phyloP scores from a whole-genome alignment of 2,888 invertebrate species.

The Endomychus coccineus region DNA sequence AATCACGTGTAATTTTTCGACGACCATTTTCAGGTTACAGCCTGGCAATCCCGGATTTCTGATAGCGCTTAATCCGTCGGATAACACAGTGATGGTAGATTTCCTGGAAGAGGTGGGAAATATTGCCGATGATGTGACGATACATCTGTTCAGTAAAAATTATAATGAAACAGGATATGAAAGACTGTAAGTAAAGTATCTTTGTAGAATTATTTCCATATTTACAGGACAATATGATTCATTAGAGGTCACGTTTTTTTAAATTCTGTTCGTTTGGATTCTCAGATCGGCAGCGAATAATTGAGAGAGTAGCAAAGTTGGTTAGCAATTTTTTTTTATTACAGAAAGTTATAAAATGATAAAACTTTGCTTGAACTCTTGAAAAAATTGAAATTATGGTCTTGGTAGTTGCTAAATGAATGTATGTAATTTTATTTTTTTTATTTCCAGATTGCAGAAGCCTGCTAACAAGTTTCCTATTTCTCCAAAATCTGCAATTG shows the following conservation, averaged over 20 bases:
- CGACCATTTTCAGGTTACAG: constrained; percentile 52
- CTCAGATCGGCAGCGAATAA: no score
- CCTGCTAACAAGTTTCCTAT: constrained; percentile 51
- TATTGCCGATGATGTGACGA: constrained; percentile 54
- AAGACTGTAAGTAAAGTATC: constrained; percentile 40
- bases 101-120: constrained; percentile 45
- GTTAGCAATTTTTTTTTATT: no score
- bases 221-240: constrained; percentile 2
- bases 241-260: neutral
- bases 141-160: constrained; percentile 51
- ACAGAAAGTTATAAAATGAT: no score
- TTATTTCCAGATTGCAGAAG: constrained; percentile 52
- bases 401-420: no score
- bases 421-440: constrained; percentile 13
- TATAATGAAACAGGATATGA: constrained; percentile 44
- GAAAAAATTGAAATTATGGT: no score
- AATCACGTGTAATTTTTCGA: constrained; percentile 1
- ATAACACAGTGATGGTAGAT: constrained; percentile 46
- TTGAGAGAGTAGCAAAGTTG: no score
- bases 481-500: constrained; percentile 55
- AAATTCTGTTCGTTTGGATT: no score
- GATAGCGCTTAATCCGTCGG: constrained; percentile 61
- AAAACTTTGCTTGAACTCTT: no score
- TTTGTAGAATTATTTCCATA: constrained; percentile 7
- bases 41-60: constrained; percentile 68